Conservation (phyloP, 2,888 invertebrate species). For the Phengaris alcon region DNA sequence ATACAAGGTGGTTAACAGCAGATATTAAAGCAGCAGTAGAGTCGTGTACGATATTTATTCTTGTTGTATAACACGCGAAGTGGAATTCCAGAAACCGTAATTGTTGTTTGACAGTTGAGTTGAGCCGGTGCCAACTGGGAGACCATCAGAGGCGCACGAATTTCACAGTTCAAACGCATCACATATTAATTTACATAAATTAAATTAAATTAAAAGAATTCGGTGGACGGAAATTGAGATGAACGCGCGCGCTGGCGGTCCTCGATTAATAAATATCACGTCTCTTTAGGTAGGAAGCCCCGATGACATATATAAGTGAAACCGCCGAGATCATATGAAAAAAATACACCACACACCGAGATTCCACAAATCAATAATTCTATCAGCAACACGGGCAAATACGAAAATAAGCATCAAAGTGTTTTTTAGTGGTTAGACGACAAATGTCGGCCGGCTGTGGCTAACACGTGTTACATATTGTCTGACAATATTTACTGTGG, state of each 20-base stretch:
- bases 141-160: background rate
- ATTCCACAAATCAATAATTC: conserved; percentile 76
- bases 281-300: conserved; percentile 68
- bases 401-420: conserved; percentile 78
- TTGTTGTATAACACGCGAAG: conserved; percentile 1
- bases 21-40: background rate
- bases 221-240: conserved; percentile 42
- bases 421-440: conserved; percentile 73
- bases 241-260: conserved; percentile 43
- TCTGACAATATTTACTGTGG: conserved; percentile 74
- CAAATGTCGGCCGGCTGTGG: conserved; percentile 71
- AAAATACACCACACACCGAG: conserved; percentile 67
- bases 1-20: background rate
- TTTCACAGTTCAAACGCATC: conserved; percentile 25
- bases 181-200: conserved; percentile 28
- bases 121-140: conserved; percentile 21
- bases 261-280: conserved; percentile 57
- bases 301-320: conserved; percentile 74
- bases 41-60: background rate
- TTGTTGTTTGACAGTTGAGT: conserved; percentile 7
- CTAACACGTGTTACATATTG: conserved; percentile 76
- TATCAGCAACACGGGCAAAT: conserved; percentile 68
- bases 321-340: conserved; percentile 59
- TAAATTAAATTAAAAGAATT: conserved; percentile 37
- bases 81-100: conserved; percentile 16